These are phyloP conservation scores for Drosophila leonis DNA, from an alignment of 2,888 invertebrate species.

Conservation along the genomic window DNA sequence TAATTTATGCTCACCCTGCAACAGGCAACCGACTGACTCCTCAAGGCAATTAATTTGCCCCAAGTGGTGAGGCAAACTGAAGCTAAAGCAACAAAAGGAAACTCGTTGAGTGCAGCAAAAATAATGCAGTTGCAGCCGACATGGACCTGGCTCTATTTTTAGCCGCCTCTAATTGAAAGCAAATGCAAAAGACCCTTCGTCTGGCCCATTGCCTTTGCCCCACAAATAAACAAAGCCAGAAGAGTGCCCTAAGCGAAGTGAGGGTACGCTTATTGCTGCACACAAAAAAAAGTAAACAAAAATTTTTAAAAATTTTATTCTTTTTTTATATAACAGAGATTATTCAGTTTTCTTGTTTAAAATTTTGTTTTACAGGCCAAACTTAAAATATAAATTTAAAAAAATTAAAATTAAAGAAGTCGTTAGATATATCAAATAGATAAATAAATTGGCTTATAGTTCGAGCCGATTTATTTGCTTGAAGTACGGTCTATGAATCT, in stretches of 20 bases:
- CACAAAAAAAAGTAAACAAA: constrained; percentile 2
- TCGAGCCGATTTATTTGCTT: background rate
- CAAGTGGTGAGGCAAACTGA: constrained; percentile 31
- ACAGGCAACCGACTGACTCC: constrained; percentile 47
- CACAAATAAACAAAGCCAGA: constrained; percentile 42
- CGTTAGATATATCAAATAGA: background rate
- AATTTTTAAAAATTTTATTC: too few relatives aligned
- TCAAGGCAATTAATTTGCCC: constrained; percentile 66
- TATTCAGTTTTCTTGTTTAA: background rate
- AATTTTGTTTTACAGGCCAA: background rate
- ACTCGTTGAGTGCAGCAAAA: constrained; percentile 58
- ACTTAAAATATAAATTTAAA: background rate
- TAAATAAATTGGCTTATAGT: background rate
- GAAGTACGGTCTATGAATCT: too few relatives aligned
- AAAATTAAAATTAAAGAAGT: background rate
- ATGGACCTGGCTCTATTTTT: constrained; percentile 30
- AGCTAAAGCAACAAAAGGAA: constrained; percentile 21
- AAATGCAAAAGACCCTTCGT: constrained; percentile 45
- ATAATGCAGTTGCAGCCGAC: constrained; percentile 42
- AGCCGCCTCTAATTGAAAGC: constrained; percentile 56
- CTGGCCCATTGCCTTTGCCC: constrained; percentile 35
- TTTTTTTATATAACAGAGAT: too few relatives aligned
- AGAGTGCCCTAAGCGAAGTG: constrained; percentile 9
- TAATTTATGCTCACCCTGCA: constrained; percentile 62
- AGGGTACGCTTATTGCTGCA: constrained; percentile 15